Base-by-base conservation (phyloP, 2,113 vertebrate genomes). In the Alces alces region DNA sequence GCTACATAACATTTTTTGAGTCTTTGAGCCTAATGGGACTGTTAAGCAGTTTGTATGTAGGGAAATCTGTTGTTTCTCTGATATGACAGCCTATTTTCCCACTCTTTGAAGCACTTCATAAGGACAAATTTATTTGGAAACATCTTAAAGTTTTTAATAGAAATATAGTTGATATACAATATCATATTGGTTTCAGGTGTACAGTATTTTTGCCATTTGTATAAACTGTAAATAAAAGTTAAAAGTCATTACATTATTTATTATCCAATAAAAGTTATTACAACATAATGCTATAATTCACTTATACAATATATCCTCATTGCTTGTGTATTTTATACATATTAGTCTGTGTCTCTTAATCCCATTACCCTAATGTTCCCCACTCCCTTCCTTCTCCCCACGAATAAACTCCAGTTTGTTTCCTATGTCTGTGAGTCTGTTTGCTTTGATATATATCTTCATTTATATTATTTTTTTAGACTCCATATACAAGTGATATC, bases 91-190 rank as follows among this genome's bases (percentile, higher is more conserved):
- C 2, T 57, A n/a, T 89, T 97, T 93, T 93, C 83, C 45, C 60
- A 78, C 61, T 91, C 43, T 90, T 93, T 61, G 70, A 93, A 84
- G 90, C 6, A 57, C 28, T 90, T 90, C 11, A 70, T 73, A 87
- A 78, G 45, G 57, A 95, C 57, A 88, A 36, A 93, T 78, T 79
- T 79, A 97, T 2, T 8, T 80, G 54, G 52, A 98, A 96, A 45
- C 39, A 78, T 45, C 6, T 78, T 78, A 27, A 78, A 45, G 25
- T 76, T 78, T 76, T 76, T 76, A 43, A 43, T 76, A 43, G 12
- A 76, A 76, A 43, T 45, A 45, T 15, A 45, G 70, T 76, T 76
- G 39, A 78, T 28, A 45, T 78, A 78, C 2, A 28, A 45, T 45
- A 45, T 45, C 39, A 76, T 76, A 76, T 78, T 28, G 39, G 23